These are phyloP conservation scores for Colletes latitarsis DNA, from an alignment of 1,140 invertebrate genomes.

Conservation along the genomic window DNA sequence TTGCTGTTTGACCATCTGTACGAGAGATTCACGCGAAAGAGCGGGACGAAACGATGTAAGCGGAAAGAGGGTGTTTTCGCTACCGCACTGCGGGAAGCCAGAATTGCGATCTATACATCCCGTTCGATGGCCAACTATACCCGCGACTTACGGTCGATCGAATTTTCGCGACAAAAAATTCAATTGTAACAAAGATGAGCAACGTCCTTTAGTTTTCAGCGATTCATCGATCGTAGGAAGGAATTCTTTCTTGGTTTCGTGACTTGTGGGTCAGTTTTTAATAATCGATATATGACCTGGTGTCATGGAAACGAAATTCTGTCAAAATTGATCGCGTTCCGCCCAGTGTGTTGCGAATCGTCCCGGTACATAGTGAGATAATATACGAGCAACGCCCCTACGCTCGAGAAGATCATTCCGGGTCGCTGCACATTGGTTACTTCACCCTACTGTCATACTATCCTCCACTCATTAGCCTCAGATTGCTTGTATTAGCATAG, in stretches of 20 bases:
- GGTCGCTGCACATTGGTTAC: constrained; percentile 61
- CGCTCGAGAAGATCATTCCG: constrained; percentile 64
- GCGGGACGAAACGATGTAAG: constrained; percentile 20
- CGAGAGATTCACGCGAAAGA: constrained; percentile 5
- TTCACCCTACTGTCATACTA: constrained; percentile 33
- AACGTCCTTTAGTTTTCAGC: too few species aligned
- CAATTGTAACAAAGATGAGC: too few species aligned
- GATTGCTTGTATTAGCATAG: constrained; percentile 66
- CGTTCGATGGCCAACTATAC: constrained; percentile 52
- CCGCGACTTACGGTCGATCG: constrained; percentile 44
- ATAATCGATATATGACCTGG: background rate
- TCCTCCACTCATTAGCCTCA: constrained; percentile 52
- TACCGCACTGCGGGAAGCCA: constrained; percentile 55
- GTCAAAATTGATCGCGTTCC: constrained; percentile 56
- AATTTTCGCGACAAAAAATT: too few species aligned
- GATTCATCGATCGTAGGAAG: too few species aligned
- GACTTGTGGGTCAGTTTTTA: too few species aligned
- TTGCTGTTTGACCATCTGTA: constrained; percentile 76
- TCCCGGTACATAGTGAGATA: constrained; percentile 54
- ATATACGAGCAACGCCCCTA: constrained; percentile 62
- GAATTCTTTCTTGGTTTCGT: background rate
- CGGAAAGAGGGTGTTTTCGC: constrained; percentile 24
- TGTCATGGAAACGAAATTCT: constrained; percentile 12
- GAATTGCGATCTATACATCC: constrained; percentile 38
- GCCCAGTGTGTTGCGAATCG: constrained; percentile 54